Conservation (phyloP, 2,797 vertebrate genomes). For the Protosalanx chinensis region DNA sequence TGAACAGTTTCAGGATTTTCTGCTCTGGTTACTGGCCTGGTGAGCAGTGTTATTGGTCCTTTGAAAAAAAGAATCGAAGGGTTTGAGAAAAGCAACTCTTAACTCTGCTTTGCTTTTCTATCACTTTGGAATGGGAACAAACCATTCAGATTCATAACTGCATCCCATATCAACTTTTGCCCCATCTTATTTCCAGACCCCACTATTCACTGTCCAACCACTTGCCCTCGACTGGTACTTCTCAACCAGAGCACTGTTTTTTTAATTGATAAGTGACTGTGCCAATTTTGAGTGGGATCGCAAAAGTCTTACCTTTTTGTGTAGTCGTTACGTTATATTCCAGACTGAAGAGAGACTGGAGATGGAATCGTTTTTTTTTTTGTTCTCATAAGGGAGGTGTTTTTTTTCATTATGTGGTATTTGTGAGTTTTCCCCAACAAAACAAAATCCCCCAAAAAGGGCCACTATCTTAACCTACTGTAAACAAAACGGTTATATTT, state of each 20-base stretch:
- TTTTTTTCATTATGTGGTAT: slow-evolving; percentile 11
- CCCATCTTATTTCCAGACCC: slow-evolving; percentile 14
- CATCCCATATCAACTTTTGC: neutral
- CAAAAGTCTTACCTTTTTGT: slow-evolving; percentile 23
- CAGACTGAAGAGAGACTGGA: slow-evolving; percentile 10
- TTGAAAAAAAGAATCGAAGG: no score
- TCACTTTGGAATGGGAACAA: slow-evolving; percentile 2
- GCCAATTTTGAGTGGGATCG: slow-evolving; percentile 28
- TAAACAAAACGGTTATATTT: slow-evolving; percentile 34
- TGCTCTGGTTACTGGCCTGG: neutral
- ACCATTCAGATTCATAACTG: neutral
- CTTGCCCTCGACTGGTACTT: neutral
- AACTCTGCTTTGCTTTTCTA: slow-evolving; percentile 6
- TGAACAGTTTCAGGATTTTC: slow-evolving; percentile 17
- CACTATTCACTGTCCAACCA: slow-evolving; percentile 36
- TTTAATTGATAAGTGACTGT: slow-evolving; percentile 23
- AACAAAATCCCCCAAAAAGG: slow-evolving; percentile 15
- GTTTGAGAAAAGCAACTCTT: neutral
- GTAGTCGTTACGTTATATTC: slow-evolving; percentile 18
- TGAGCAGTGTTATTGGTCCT: neutral
- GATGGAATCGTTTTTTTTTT: slow-evolving; percentile 7
- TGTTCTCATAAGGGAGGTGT: slow-evolving; percentile 25
- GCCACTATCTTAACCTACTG: slow-evolving; percentile 17
- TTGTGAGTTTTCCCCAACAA: slow-evolving; percentile 14
- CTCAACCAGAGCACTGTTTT: slow-evolving; percentile 24